Conservation (phyloP, 1,140 invertebrate genomes). For the Mactra quadrangularis region DNA sequence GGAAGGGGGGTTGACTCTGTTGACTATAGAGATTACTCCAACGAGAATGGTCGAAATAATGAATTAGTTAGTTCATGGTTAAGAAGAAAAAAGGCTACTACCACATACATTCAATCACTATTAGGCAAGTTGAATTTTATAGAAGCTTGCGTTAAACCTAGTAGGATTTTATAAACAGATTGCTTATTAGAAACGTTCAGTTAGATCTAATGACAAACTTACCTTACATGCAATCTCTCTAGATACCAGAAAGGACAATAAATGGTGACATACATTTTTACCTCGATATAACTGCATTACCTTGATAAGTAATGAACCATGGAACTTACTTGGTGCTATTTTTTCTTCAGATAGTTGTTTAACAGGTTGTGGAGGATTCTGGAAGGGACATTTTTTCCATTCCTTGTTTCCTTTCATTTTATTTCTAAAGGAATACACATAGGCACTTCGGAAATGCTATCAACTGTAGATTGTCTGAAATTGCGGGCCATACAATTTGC, state of each 20-base stretch:
- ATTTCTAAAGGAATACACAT: not conserved
- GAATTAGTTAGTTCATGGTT: not conserved
- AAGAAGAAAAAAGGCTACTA: not conserved
- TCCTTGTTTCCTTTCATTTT: not conserved
- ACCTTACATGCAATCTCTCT: not conserved
- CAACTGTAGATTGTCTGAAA: not conserved
- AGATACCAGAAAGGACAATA: not conserved
- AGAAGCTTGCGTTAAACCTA: not conserved
- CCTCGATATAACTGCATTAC: not conserved
- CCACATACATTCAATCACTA: not conserved
- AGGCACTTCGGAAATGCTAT: not conserved
- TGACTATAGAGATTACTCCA: constrained; percentile 9
- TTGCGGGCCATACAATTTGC: not conserved
- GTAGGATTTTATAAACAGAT: not conserved
- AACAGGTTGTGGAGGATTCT: not conserved
- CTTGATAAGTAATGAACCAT: not conserved
- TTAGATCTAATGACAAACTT: not conserved
- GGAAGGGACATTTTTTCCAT: not conserved
- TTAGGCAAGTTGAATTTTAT: constrained; percentile 13
- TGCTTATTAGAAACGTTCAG: too few species aligned
- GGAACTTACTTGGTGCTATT: not conserved
- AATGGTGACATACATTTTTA: not conserved
- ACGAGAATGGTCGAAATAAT: not conserved
- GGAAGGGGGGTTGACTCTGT: not conserved
- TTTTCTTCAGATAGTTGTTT: not conserved